Percentiles rank a stretch among this genome's conserved stretches.
These are phyloP conservation scores for Dicrostonyx torquatus DNA, from an alignment of 2,797 vertebrate species.

Conservation along the genomic window DNA sequence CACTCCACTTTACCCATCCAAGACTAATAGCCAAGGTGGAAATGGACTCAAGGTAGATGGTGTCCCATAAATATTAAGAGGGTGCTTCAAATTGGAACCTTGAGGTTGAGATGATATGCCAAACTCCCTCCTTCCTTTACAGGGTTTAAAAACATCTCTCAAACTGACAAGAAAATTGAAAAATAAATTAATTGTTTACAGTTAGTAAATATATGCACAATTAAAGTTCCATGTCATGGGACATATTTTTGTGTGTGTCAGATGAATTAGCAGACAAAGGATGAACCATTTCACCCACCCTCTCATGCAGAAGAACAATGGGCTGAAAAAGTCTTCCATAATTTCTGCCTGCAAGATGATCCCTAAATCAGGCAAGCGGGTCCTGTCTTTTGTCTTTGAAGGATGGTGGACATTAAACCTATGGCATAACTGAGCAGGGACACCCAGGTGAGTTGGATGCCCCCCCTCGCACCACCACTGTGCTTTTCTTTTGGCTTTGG, in stretches of 20 bases:
- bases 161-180: constrained; percentile 81
- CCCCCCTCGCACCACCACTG: neutral
- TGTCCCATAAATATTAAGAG: constrained; percentile 58
- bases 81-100: constrained; percentile 51
- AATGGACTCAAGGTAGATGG: neutral
- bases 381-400: neutral
- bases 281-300: neutral
- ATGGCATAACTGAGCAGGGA: neutral
- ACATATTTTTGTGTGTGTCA: constrained; percentile 60
- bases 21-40: neutral
- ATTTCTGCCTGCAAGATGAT: neutral
- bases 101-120: constrained; percentile 45
- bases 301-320: neutral
- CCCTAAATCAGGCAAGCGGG: constrained; percentile 5
- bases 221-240: constrained; percentile 1
- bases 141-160: constrained; percentile 74
- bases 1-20: neutral
- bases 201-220: constrained; percentile 72
- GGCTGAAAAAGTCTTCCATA: neutral
- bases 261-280: neutral
- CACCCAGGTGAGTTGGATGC: neutral
- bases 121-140: constrained; percentile 48
- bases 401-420: neutral
- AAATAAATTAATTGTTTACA: constrained; percentile 79
- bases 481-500: neutral